Evolutionary conservation across 2,797 vertebrate genomes (phyloP).

Genomic region (Myotis planiceps): DNA sequence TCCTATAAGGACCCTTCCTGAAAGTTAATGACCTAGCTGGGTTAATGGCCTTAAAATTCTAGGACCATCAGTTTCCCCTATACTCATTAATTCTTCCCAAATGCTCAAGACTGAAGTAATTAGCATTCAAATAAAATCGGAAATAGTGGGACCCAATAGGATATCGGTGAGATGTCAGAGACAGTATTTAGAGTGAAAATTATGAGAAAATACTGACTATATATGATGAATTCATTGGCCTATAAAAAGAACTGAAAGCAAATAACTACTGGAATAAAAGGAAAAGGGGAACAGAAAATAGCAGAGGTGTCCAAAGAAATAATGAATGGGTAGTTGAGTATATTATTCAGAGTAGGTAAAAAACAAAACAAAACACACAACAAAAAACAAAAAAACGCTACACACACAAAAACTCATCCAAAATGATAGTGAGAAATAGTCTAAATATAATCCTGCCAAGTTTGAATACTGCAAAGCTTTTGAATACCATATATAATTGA

Average conservation of each 20-base stretch:
- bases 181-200: slow-evolving; percentile 24
- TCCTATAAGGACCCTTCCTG: neutral
- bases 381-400: neutral
- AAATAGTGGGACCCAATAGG: neutral
- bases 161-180: neutral
- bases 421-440: neutral
- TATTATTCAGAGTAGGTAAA: neutral
- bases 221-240: slow-evolving; percentile 51
- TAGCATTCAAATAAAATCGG: slow-evolving; percentile 61
- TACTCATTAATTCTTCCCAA: slow-evolving; percentile 57
- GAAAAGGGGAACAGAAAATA: neutral
- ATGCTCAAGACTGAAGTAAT: neutral
- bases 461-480: neutral
- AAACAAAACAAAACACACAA: neutral
- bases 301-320: neutral
- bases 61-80: slow-evolving; percentile 3
- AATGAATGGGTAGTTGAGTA: neutral
- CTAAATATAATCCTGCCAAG: neutral
- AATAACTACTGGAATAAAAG: slow-evolving; percentile 57
- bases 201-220: slow-evolving; percentile 42
- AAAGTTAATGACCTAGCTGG: neutral
- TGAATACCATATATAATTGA: neutral
- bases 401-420: neutral
- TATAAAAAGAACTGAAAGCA: slow-evolving; percentile 51
- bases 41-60: slow-evolving; percentile 28